A percentile compares a stretch with the other conserved stretches of the same genome.
phyloP scores from a whole-genome alignment of 2,113 vertebrate species.

The Leucosticte australis region DNA sequence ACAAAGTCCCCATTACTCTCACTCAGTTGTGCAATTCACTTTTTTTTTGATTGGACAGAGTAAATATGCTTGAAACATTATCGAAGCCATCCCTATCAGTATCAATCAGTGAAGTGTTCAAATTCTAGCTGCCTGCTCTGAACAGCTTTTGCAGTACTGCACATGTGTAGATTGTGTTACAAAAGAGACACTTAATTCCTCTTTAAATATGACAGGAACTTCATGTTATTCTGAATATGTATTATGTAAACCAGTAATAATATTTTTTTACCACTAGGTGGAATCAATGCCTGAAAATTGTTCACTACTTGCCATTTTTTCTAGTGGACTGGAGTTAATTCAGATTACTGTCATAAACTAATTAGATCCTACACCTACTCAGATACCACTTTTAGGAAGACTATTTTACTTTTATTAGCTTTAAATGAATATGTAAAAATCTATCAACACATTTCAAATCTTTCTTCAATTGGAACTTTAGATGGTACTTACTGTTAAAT shows the following conservation, averaged over 20 bases:
- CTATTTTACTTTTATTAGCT: not conserved
- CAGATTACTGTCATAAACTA: not conserved
- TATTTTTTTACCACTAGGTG: slow-evolving; percentile 58
- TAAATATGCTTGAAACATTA: not conserved
- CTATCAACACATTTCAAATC: slow-evolving; percentile 25
- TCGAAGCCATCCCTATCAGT: not conserved
- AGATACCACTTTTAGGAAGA: not conserved
- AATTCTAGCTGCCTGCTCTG: not conserved
- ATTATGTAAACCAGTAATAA: not conserved
- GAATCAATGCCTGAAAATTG: slow-evolving; percentile 25
- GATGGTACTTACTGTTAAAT: not conserved
- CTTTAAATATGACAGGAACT: not conserved
- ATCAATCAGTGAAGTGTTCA: not conserved
- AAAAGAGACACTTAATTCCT: not conserved
- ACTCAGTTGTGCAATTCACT: not conserved
- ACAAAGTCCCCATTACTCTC: not conserved
- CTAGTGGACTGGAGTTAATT: not conserved
- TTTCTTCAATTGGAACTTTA: not conserved
- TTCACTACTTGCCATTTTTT: not conserved
- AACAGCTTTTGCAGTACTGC: not conserved
- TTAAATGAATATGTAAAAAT: slow-evolving; percentile 19
- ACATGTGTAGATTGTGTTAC: not conserved
- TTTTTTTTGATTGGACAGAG: not conserved
- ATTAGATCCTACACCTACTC: not conserved
- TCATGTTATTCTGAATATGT: not conserved